A percentile compares a stretch with the other conserved stretches of the same genome.
Conservation (phyloP, 1,140 invertebrate species). For the Brachionus angularis region DNA sequence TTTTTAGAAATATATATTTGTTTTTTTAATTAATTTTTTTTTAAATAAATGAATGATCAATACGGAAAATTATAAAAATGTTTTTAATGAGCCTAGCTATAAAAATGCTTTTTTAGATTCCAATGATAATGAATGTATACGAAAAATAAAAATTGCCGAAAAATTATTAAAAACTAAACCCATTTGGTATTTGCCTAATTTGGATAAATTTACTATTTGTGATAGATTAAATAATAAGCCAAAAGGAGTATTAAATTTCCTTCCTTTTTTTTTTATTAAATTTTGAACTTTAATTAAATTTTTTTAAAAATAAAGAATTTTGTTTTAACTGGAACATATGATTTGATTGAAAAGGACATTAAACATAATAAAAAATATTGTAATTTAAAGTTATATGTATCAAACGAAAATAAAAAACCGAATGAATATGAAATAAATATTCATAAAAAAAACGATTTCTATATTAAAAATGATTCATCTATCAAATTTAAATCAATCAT, state of each 20-base stretch:
- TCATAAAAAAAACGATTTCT: not conserved
- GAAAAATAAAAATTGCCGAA: constrained; percentile 33
- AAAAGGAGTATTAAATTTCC: not conserved
- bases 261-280: not conserved
- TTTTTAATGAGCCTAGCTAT: not conserved
- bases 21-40: too few species aligned
- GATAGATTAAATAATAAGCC: constrained; percentile 3
- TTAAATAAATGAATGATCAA: not conserved
- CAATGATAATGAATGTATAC: too few species aligned
- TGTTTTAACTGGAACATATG: not conserved
- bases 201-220: not conserved
- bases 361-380: not conserved
- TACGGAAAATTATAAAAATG: not conserved
- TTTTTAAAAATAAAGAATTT: constrained; percentile 26
- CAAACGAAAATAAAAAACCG: not conserved
- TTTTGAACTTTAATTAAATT: not conserved
- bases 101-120: not conserved
- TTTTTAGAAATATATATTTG: too few species aligned
- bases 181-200: constrained; percentile 30
- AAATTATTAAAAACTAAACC: constrained; percentile 11
- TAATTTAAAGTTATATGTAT: not conserved
- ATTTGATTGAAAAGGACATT: too few species aligned
- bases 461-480: constrained; percentile 6
- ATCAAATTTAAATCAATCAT: constrained; percentile 19
- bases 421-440: not conserved